Evolutionary conservation across 2,797 vertebrate species (phyloP).

Genomic region (Yasuhikotakia modesta): DNA sequence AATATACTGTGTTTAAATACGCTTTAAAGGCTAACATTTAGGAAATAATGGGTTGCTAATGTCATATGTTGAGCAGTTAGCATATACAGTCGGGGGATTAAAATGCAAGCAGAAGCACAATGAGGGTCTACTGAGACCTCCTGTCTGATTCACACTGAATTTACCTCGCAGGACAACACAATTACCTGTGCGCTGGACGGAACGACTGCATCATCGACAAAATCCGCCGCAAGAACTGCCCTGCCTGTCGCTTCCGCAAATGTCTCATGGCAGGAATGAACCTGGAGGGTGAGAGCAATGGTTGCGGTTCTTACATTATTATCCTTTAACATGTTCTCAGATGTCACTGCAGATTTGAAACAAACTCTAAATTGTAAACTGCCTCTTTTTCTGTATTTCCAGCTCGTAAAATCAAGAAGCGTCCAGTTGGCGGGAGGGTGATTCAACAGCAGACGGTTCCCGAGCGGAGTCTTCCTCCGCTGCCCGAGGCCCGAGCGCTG

Average conservation of each 20-base stretch:
- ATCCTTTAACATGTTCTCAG: background rate
- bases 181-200: constrained; percentile 96
- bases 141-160: constrained; percentile 8
- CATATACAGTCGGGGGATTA: too few relatives aligned
- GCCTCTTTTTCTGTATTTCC: background rate
- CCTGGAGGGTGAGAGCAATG: constrained; percentile 85
- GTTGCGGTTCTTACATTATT: constrained; percentile 8
- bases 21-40: too few relatives aligned
- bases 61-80: too few relatives aligned
- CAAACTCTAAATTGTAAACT: background rate
- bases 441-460: constrained; percentile 68
- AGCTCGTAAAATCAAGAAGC: constrained; percentile 97
- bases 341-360: constrained; percentile 8
- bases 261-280: constrained; percentile 99
- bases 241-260: constrained; percentile 95
- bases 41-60: too few relatives aligned
- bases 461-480: constrained; percentile 63
- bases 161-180: constrained; percentile 88
- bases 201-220: constrained; percentile 99
- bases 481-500: constrained; percentile 71
- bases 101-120: background rate
- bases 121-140: background rate
- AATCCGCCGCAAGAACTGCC: constrained; percentile 98
- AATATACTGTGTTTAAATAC: too few relatives aligned
- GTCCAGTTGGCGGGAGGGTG: constrained; percentile 79